phyloP scores from a whole-genome alignment of 2,888 invertebrate genomes.

The Sphaerophoria rueppellii region DNA sequence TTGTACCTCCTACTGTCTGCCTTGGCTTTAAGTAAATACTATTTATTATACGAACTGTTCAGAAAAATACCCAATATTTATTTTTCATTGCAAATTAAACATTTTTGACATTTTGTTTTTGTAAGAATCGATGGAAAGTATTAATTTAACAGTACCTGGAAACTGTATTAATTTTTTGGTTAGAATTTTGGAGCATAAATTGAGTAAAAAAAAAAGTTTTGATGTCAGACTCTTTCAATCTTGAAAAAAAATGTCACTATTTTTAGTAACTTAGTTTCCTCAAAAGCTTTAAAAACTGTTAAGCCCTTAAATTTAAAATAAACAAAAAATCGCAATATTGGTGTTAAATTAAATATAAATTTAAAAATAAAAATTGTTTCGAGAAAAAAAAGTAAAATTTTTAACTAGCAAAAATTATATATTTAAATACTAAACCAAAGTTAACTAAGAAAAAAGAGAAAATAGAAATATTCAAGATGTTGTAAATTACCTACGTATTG shows the following conservation, averaged over 20 bases:
- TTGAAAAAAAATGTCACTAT: not conserved
- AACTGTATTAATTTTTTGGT: too few relatives aligned
- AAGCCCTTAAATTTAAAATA: slow-evolving; percentile 37
- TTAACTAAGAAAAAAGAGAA: slow-evolving; percentile 46
- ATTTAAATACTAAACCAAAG: slow-evolving; percentile 53
- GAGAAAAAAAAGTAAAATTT: slow-evolving; percentile 51
- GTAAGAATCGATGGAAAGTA: too few relatives aligned
- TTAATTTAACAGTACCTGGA: too few relatives aligned
- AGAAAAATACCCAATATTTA: too few relatives aligned
- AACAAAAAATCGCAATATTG: slow-evolving; percentile 56
- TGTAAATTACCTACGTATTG: slow-evolving; percentile 53
- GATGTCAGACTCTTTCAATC: too few relatives aligned
- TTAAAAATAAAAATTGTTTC: slow-evolving; percentile 24
- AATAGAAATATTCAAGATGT: slow-evolving; percentile 65
- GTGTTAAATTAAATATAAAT: slow-evolving; percentile 51
- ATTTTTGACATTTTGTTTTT: too few relatives aligned
- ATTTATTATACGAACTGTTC: not conserved
- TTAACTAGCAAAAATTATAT: slow-evolving; percentile 46
- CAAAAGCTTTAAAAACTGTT: slow-evolving; percentile 56
- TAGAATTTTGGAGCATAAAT: too few relatives aligned
- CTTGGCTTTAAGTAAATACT: slow-evolving; percentile 78
- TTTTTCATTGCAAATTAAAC: too few relatives aligned
- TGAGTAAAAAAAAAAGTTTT: too few relatives aligned
- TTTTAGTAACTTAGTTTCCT: slow-evolving; percentile 56
- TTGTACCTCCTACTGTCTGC: slow-evolving; percentile 81